A percentile compares a stretch with the other conserved stretches of the same genome.
Evolutionary conservation across 1,140 invertebrate genomes (phyloP).

Genomic region (Hyles euphorbiae): DNA sequence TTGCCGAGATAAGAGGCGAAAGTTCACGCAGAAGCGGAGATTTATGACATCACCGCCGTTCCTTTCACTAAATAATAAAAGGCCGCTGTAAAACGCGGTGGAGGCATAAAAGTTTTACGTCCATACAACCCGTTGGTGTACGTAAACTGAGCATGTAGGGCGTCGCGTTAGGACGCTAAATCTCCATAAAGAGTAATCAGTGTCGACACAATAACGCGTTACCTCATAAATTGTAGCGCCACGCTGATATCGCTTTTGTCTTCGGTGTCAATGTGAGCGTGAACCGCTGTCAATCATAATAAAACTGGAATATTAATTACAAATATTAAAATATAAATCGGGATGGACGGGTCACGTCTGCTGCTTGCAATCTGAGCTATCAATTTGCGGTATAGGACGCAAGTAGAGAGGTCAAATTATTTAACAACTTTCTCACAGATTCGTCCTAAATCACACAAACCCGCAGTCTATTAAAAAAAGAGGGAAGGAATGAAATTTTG

Average conservation of each 20-base stretch:
- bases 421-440: too few species aligned
- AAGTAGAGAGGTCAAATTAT: too few species aligned
- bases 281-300: too few species aligned
- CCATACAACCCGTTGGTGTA: slow-evolving; percentile 67
- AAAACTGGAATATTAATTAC: too few species aligned
- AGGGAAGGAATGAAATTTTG: too few species aligned
- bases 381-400: too few species aligned
- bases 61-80: slow-evolving; percentile 75
- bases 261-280: slow-evolving; percentile 1
- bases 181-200: slow-evolving; percentile 70
- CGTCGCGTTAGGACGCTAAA: slow-evolving; percentile 56
- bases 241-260: slow-evolving; percentile 29
- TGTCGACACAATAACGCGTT: slow-evolving; percentile 54
- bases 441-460: too few species aligned
- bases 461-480: too few species aligned
- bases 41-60: slow-evolving; percentile 72
- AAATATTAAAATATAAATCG: too few species aligned
- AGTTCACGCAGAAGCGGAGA: slow-evolving; percentile 73
- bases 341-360: too few species aligned
- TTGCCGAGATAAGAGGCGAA: slow-evolving; percentile 73
- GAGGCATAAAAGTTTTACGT: slow-evolving; percentile 72
- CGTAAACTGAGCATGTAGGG: slow-evolving; percentile 52
- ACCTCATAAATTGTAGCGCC: slow-evolving; percentile 55
- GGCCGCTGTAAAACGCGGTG: slow-evolving; percentile 68
- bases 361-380: too few species aligned